Conservation (phyloP, 2,888 invertebrate species). For the Pachydiplax longipennis region DNA sequence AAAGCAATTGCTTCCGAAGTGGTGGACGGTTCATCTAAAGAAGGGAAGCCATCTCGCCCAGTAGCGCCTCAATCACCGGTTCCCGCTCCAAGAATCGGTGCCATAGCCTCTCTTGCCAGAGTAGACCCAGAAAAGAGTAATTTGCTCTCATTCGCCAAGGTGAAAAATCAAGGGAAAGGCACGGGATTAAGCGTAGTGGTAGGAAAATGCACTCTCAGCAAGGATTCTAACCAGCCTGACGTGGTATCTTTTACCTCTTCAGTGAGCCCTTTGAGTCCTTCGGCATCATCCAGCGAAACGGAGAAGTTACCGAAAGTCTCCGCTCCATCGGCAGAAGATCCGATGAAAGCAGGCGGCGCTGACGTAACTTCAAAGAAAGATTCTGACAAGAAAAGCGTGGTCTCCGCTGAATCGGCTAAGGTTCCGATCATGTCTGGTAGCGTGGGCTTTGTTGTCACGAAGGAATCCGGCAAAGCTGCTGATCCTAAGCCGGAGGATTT, state of each 20-base stretch:
- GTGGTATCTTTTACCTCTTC: conserved; percentile 6
- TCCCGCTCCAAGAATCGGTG: background rate
- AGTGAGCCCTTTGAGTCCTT: background rate
- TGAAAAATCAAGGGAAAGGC: background rate
- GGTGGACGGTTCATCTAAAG: background rate
- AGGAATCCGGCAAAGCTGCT: background rate
- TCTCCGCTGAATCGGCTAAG: conserved; percentile 23
- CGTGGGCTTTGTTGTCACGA: conserved; percentile 4
- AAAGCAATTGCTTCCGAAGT: background rate
- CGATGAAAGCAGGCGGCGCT: background rate
- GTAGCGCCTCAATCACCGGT: background rate
- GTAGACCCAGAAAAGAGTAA: background rate
- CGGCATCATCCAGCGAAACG: background rate
- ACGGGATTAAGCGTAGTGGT: background rate
- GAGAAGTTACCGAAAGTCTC: background rate
- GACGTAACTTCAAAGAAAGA: background rate
- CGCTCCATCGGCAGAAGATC: conserved; percentile 12
- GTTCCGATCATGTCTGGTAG: conserved; percentile 44
- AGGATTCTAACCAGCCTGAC: background rate
- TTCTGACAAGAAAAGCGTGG: background rate
- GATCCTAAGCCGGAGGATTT: background rate
- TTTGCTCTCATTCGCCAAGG: background rate
- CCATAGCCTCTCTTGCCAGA: conserved; percentile 1
- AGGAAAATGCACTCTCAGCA: conserved; percentile 11
- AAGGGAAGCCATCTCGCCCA: background rate